Evolutionary conservation across 2,113 vertebrate species (phyloP).

Genomic region (Corythoichthys haematopterus): DNA sequence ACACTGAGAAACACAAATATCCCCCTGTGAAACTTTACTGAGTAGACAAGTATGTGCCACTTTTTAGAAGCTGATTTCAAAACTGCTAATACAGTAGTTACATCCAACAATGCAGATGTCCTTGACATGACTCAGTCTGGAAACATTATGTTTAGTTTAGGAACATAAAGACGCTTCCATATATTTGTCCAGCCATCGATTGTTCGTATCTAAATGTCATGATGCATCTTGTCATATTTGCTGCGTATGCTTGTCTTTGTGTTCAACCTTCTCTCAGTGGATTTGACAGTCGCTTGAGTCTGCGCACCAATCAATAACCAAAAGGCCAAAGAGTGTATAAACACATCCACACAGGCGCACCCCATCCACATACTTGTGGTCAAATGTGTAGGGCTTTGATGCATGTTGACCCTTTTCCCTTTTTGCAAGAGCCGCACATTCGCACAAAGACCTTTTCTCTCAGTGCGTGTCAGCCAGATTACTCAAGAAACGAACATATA

Average conservation of each 20-base stretch:
- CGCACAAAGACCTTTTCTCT: conserved; percentile 37
- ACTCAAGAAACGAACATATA: conserved; percentile 7
- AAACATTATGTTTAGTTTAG: conserved; percentile 22
- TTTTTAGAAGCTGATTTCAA: not conserved
- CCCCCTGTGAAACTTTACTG: not conserved
- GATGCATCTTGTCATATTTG: conserved; percentile 52
- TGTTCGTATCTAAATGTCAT: conserved; percentile 60
- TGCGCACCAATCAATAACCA: conserved; percentile 47
- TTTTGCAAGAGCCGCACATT: conserved; percentile 44
- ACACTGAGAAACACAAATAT: not conserved
- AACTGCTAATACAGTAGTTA: not conserved
- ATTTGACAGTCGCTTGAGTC: conserved; percentile 21
- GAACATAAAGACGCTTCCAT: conserved; percentile 42
- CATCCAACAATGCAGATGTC: not conserved
- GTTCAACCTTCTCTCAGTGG: conserved; percentile 32
- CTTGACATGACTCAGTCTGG: not conserved
- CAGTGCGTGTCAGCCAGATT: conserved; percentile 8
- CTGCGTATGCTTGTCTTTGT: conserved; percentile 4
- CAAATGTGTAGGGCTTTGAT: conserved; percentile 28
- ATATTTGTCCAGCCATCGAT: conserved; percentile 57
- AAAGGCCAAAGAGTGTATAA: conserved; percentile 34
- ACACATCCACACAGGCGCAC: not conserved
- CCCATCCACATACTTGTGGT: not conserved
- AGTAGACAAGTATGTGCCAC: not conserved
- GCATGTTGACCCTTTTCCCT: conserved; percentile 48